Evolutionary conservation across 2,113 vertebrate species (phyloP).

Genomic region (Protomyctophum bolini): DNA sequence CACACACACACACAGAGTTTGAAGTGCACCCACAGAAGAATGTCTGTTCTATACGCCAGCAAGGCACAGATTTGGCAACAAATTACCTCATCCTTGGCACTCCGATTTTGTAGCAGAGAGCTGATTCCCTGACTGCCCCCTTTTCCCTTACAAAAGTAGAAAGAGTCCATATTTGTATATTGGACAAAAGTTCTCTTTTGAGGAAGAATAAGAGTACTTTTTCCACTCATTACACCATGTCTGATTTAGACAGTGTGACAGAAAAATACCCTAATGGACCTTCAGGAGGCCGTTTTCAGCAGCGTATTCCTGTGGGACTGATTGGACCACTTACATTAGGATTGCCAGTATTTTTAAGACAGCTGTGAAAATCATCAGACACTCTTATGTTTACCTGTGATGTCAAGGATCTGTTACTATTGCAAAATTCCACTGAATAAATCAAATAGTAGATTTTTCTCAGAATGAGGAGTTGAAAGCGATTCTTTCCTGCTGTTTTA

Average conservation of each 20-base stretch:
- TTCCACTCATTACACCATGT: constrained; percentile 54
- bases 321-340: constrained; percentile 22
- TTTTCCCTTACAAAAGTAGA: constrained; percentile 36
- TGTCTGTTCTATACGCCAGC: constrained; percentile 45
- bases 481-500: not conserved
- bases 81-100: constrained; percentile 74
- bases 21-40: constrained; percentile 46
- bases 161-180: constrained; percentile 61
- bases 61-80: constrained; percentile 54
- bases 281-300: constrained; percentile 36
- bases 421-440: constrained; percentile 34
- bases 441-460: constrained; percentile 21
- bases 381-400: constrained; percentile 40
- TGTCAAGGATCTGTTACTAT: constrained; percentile 30
- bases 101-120: constrained; percentile 29
- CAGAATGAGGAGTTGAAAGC: not conserved
- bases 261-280: constrained; percentile 32
- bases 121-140: constrained; percentile 27
- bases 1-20: constrained; percentile 24
- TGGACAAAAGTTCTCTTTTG: constrained; percentile 29
- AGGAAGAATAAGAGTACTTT: constrained; percentile 40
- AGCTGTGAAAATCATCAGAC: constrained; percentile 36
- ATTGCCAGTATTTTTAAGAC: constrained; percentile 22
- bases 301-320: constrained; percentile 20
- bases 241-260: constrained; percentile 48